A percentile compares a stretch with the other conserved stretches of the same genome.
Conservation (phyloP, 2,113 vertebrate genomes). For the sheep (Ovis aries) region DNA sequence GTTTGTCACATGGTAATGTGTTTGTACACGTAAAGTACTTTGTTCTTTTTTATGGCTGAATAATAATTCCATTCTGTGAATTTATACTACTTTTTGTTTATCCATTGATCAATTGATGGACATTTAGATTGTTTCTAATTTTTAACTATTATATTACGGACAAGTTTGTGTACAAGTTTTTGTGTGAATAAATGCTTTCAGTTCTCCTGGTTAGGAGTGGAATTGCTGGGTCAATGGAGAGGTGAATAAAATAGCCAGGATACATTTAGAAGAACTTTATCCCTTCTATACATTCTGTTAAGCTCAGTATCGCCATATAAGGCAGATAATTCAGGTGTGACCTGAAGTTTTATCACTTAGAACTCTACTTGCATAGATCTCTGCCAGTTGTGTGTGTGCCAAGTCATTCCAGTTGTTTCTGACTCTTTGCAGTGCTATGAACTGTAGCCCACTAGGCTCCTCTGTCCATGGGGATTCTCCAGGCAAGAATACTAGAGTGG, state of each 20-base stretch:
- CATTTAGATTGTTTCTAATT: not conserved
- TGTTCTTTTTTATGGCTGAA: not conserved
- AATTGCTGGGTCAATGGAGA: not conserved
- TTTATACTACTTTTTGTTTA: not conserved
- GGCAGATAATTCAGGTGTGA: not conserved
- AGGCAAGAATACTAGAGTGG: not conserved
- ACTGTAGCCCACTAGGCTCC: no score
- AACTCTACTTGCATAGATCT: not conserved
- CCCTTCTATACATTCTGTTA: not conserved
- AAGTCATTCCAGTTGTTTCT: not conserved
- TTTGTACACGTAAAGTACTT: not conserved
- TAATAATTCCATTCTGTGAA: not conserved
- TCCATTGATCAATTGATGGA: not conserved
- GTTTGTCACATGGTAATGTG: not conserved
- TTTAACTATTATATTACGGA: not conserved
- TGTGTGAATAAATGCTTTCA: not conserved
- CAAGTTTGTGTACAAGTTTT: not conserved
- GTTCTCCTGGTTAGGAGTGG: not conserved
- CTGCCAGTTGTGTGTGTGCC: not conserved
- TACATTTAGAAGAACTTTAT: not conserved
- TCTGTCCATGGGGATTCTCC: not conserved
- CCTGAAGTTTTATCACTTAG: not conserved
- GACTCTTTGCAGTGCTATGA: not conserved
- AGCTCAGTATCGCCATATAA: not conserved
- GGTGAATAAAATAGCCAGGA: not conserved